A percentile compares a stretch with the other conserved stretches of the same genome.
Evolutionary conservation across 2,888 invertebrate species (phyloP).

Genomic region (Agrochola circellaris): DNA sequence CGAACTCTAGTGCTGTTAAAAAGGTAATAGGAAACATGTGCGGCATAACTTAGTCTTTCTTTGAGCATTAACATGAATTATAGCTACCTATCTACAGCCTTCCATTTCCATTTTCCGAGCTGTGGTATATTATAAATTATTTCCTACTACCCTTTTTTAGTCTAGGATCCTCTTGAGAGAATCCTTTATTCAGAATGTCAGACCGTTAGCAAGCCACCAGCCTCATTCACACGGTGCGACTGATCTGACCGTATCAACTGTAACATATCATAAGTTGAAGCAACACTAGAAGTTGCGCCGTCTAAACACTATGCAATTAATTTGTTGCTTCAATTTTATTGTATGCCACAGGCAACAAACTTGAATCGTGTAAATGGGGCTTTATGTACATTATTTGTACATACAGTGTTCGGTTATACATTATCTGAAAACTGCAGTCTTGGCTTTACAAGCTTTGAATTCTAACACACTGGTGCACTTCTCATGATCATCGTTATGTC

Average conservation of each 20-base stretch:
- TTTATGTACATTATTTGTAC: not conserved
- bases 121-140: not conserved
- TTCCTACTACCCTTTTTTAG: not conserved
- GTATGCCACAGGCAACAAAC: not conserved
- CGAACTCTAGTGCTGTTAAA: not conserved
- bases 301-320: no score
- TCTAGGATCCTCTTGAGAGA: not conserved
- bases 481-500: not conserved
- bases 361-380: not conserved
- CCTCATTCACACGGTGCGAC: not conserved
- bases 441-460: not conserved
- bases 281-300: no score
- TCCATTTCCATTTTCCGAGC: not conserved
- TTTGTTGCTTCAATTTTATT: no score
- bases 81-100: not conserved
- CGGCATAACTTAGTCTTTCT: not conserved
- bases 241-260: no score
- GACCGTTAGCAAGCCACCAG: not conserved
- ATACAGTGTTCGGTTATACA: no score
- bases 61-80: constrained; percentile 13
- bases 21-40: constrained; percentile 9
- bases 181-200: not conserved
- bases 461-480: not conserved
- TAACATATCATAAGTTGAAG: not conserved
- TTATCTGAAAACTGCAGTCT: not conserved